These are phyloP conservation scores for Panagrolaimus sp. DNA, from an alignment of 1,140 invertebrate genomes.

Conservation along the genomic window DNA sequence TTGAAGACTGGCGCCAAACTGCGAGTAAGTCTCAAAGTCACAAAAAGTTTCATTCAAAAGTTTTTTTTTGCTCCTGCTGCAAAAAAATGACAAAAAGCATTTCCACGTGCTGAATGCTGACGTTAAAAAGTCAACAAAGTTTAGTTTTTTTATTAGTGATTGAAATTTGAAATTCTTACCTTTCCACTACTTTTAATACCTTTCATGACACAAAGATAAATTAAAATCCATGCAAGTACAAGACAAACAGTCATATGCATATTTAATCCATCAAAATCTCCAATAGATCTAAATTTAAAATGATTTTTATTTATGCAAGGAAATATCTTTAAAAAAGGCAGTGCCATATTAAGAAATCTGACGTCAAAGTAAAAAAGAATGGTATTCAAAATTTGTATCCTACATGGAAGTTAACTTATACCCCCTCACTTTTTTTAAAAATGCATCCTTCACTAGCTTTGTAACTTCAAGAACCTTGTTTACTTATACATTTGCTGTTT, in stretches of 20 bases:
- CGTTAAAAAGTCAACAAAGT: too few species aligned
- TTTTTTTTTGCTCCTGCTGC: constrained; percentile 20
- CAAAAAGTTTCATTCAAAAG: constrained; percentile 12
- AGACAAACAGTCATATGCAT: constrained; percentile 85
- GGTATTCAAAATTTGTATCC: not conserved
- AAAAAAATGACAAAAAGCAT: too few species aligned
- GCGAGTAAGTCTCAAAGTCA: not conserved
- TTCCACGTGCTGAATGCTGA: too few species aligned
- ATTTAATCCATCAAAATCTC: constrained; percentile 78
- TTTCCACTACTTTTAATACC: constrained; percentile 93
- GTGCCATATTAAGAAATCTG: not conserved
- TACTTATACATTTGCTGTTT: not conserved
- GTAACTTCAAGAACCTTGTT: not conserved
- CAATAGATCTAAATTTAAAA: constrained; percentile 61
- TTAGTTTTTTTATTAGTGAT: too few species aligned
- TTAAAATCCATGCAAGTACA: constrained; percentile 87
- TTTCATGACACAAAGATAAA: constrained; percentile 96
- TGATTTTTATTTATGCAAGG: too few species aligned
- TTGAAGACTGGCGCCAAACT: too few species aligned
- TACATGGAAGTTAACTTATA: too few species aligned
- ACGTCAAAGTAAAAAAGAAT: not conserved
- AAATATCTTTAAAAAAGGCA: too few species aligned
- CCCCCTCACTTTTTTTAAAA: too few species aligned
- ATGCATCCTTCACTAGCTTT: not conserved
- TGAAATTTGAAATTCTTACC: constrained; percentile 65